Evolutionary conservation across 2,113 vertebrate species (phyloP), one percentile per base, ranked within the genome.

Genomic region (Cichladusa arquata): DNA sequence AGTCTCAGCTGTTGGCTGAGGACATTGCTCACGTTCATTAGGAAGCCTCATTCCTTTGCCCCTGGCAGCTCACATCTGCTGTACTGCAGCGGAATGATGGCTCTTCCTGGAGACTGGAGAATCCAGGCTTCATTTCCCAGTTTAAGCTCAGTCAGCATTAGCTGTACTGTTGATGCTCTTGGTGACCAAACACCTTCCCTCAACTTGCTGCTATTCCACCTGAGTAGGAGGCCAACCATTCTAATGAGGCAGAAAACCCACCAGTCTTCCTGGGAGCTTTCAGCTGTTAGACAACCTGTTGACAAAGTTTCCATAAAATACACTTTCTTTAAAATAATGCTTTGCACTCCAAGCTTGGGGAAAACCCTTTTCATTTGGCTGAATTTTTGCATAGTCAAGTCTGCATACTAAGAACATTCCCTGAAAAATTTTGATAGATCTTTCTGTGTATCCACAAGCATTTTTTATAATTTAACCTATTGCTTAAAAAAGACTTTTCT

Each of bases 11-110:
- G 50, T 4, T 67, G 90, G 12, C 53, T 33, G 15, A 51, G 44
- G 47, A 26, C 12, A 10, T 31, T 18, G 22, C 53, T 86, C 47
- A 22, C 1, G 0, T n/a, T 77, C 24, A 0, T 11, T 15, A 5
- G 42, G 45, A 61, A 69, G 17, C 34, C 40, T 60, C 40, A 5
- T 40, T 61, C 31, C 56, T 57, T 61, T 64, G 36, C n/a, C 54
- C 50, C 72, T 53, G 13, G 44, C 61, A 44, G 48, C 56, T 72
- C 33, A 3, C 29, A 25, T 17, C 48, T 28, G 25, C 73, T 12
- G 3, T 18, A 8, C 10, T 6, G 48, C 47, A 31, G 77, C 2
- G 2, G 28, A 14, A 33, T 2, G 33, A 5, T 4, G 13, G 25
- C 58, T 86, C 34, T 48, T 54, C 29, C 53, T 29, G 23, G 38